These are phyloP conservation scores for Mesodorylaimus sp. DNA, from an alignment of 2,888 invertebrate species.

Conservation along the genomic window DNA sequence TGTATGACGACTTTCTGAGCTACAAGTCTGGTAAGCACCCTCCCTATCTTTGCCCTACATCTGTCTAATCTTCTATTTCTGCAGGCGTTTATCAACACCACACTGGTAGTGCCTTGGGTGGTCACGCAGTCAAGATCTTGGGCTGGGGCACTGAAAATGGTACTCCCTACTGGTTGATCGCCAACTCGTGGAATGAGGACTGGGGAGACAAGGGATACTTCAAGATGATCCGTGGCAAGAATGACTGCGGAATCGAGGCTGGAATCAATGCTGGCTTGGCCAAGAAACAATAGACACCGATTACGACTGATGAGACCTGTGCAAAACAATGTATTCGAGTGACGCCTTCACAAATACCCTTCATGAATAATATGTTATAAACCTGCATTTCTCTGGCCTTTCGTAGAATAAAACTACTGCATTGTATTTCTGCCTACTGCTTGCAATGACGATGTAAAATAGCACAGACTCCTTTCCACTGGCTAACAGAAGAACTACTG, in stretches of 20 bases:
- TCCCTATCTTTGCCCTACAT: background rate
- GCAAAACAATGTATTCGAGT: too few relatives aligned
- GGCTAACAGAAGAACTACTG: too few relatives aligned
- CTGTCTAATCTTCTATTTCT: constrained; percentile 9
- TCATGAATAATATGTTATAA: too few relatives aligned
- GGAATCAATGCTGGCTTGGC: constrained; percentile 28
- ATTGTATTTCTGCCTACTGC: too few relatives aligned
- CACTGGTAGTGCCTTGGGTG: constrained; percentile 49
- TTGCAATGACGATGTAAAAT: too few relatives aligned
- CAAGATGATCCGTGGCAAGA: constrained; percentile 58
- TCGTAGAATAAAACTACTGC: too few relatives aligned
- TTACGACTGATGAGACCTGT: too few relatives aligned
- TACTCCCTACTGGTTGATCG: constrained; percentile 66
- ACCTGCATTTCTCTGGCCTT: too few relatives aligned
- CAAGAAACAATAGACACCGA: too few relatives aligned
- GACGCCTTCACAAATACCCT: too few relatives aligned
- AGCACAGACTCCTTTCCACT: too few relatives aligned
- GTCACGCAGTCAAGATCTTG: constrained; percentile 61
- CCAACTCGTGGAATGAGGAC: constrained; percentile 76
- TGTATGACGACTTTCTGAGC: constrained; percentile 58
- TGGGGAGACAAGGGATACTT: constrained; percentile 69
- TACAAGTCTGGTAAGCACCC: constrained; percentile 55
- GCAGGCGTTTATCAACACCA: constrained; percentile 53
- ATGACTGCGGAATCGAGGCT: constrained; percentile 39
- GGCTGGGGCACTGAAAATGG: constrained; percentile 54